Evolutionary conservation across 2,888 invertebrate genomes (phyloP).

Genomic region (Celastrina argiolus): DNA sequence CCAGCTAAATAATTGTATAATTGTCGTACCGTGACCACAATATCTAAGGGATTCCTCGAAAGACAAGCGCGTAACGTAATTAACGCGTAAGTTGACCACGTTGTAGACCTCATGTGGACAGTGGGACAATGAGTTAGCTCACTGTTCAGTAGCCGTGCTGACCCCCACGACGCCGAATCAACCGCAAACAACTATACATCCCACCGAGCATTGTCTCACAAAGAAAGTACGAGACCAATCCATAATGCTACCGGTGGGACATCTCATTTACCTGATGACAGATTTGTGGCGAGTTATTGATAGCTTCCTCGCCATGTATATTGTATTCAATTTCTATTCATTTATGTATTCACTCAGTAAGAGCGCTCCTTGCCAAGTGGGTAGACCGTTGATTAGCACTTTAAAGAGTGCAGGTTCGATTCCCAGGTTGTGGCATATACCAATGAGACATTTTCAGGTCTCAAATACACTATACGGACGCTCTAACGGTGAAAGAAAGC

Average conservation of each 20-base stretch:
- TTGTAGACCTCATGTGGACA: conserved; percentile 61
- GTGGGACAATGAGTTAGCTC: conserved; percentile 56
- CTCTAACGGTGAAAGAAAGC: too few species aligned
- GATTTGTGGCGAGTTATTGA: conserved; percentile 61
- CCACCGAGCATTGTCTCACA: conserved; percentile 46
- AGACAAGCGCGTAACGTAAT: conserved; percentile 34
- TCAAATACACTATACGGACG: too few species aligned
- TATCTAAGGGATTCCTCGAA: conserved; percentile 31
- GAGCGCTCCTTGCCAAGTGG: too few species aligned
- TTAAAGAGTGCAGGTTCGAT: too few species aligned
- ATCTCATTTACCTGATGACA: conserved; percentile 57
- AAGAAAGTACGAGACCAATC: conserved; percentile 55
- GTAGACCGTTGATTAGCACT: too few species aligned
- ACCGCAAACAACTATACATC: conserved; percentile 67
- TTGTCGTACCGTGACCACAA: conserved; percentile 27
- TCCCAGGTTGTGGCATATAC: too few species aligned
- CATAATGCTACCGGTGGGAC: conserved; percentile 70
- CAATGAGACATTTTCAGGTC: too few species aligned
- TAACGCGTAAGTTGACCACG: conserved; percentile 55
- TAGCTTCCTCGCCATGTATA: conserved; percentile 41
- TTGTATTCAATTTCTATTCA: conserved; percentile 6
- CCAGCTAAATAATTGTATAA: conserved; percentile 7
- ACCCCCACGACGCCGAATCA: conserved; percentile 59
- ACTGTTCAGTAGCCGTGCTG: conserved; percentile 60
- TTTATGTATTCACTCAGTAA: neutral